Evolutionary conservation across 2,797 vertebrate species (phyloP), one percentile per base, ranked within the genome.

Genomic region (Podargus strigoides): DNA sequence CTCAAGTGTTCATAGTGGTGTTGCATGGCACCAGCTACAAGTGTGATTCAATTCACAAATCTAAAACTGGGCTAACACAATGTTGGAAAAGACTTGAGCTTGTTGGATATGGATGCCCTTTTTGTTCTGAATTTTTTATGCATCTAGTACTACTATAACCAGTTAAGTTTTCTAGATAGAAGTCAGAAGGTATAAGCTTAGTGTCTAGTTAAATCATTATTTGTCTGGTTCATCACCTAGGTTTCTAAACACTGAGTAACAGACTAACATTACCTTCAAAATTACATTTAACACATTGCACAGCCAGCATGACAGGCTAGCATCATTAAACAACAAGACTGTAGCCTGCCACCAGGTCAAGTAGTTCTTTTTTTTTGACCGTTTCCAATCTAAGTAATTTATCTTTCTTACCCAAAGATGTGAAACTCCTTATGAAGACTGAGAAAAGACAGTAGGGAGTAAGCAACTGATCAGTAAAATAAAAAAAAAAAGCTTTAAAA

Each of bases 31-130:
- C 6, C 10, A 69, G 10, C 15, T 77, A 50, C 7, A 68, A 64
- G 5, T 9, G 36, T 24, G 39, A 74, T 52, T 70, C 12, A 63
- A 37, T 24, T 17, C 4, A 62, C 17, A 88, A 58, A 53, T 5
- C 14, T 56, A 62, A 70, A 62, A 49, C 23, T 26, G 27, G 22
- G 12, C 5, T 50, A 46, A 68, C 3, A 27, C 0, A 0, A 27
- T 30, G 9, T 1, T 69, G 27, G 28, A 37, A 60, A 62, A 87
- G 19, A 13, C 7, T 50, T 49, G 5, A 7, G 0, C 11, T 58
- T 60, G 2, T 34, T 80, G 28, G 7, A n/a, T 60, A 6, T 28
- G 7, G 28, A 50, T 69, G 19, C 2, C 3, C 5, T 27, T 36
- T 77, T 70, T 52, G 9, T 50, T 72, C 30, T 47, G 32, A 87